A percentile compares a stretch with the other conserved stretches of the same genome.
phyloP scores from a whole-genome alignment of 2,888 invertebrate genomes.

The Caenorhabditis sp. region DNA sequence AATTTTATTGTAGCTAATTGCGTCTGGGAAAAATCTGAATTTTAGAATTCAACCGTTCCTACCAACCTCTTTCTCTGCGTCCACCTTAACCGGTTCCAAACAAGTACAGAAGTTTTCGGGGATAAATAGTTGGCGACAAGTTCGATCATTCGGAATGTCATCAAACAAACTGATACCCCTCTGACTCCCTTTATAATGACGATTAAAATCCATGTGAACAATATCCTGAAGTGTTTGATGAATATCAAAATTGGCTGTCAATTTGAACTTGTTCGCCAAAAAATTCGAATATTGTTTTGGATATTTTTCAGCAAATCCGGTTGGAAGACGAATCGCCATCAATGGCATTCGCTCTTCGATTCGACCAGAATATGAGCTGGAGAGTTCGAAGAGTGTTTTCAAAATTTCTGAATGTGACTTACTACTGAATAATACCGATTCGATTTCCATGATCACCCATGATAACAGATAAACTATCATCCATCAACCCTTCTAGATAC shows the following conservation, averaged over 20 bases:
- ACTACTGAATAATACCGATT: conserved; percentile 71
- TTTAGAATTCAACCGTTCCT: neutral
- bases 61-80: too few species aligned
- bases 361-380: conserved; percentile 13
- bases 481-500: conserved; percentile 38
- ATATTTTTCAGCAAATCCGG: conserved; percentile 51
- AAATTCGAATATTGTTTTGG: conserved; percentile 29
- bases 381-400: neutral
- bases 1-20: neutral
- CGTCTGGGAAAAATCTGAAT: neutral
- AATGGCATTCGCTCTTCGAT: conserved; percentile 72
- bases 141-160: too few species aligned
- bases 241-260: conserved; percentile 71
- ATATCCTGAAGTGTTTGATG: conserved; percentile 63
- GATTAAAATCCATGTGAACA: conserved; percentile 17
- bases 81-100: too few species aligned
- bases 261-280: conserved; percentile 16
- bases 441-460: conserved; percentile 73
- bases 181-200: too few species aligned
- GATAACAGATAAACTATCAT: conserved; percentile 60
- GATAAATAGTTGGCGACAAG: too few species aligned
- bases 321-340: conserved; percentile 70
- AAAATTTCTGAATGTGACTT: conserved; percentile 1
- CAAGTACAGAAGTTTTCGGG: conserved; percentile 60
- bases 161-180: conserved; percentile 2